Conservation (phyloP, 2,797 vertebrate genomes). For the Salarias fasciatus region DNA sequence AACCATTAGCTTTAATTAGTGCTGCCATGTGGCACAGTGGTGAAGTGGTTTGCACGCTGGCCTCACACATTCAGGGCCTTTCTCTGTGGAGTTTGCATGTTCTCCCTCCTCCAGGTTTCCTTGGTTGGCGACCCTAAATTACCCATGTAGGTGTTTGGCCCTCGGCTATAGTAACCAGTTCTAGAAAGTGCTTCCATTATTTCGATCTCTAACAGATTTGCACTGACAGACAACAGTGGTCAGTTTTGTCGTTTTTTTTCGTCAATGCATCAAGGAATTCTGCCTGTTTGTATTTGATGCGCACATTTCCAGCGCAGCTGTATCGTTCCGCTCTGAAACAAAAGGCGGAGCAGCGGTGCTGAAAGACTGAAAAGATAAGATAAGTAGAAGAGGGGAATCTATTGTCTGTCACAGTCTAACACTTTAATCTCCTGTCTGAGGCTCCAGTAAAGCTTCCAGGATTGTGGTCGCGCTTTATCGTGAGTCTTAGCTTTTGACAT, state of each 20-base stretch:
- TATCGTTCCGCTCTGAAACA: constrained; percentile 34
- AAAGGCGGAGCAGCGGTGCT: constrained; percentile 26
- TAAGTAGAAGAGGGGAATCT: constrained; percentile 15
- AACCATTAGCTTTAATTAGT: too few species aligned
- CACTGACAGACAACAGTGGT: constrained; percentile 4
- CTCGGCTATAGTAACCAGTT: too few species aligned
- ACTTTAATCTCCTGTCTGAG: constrained; percentile 23
- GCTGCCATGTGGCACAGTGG: too few species aligned
- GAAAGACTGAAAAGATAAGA: constrained; percentile 41
- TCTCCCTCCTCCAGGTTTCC: too few species aligned
- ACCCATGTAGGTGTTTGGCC: too few species aligned
- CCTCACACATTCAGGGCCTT: too few species aligned
- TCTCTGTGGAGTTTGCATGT: too few species aligned
- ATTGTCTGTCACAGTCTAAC: constrained; percentile 25
- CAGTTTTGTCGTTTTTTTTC: constrained; percentile 17
- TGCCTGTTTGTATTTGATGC: constrained; percentile 15
- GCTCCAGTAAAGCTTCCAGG: constrained; percentile 8
- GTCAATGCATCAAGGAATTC: background rate
- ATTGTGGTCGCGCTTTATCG: constrained; percentile 21
- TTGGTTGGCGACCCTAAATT: too few species aligned
- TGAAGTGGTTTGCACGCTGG: too few species aligned
- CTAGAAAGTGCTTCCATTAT: too few species aligned
- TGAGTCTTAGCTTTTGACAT: constrained; percentile 14
- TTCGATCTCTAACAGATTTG: too few species aligned
- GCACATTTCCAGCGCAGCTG: constrained; percentile 9